phyloP scores from a whole-genome alignment of 2,797 vertebrate genomes.

The Steatocranus sp. region DNA sequence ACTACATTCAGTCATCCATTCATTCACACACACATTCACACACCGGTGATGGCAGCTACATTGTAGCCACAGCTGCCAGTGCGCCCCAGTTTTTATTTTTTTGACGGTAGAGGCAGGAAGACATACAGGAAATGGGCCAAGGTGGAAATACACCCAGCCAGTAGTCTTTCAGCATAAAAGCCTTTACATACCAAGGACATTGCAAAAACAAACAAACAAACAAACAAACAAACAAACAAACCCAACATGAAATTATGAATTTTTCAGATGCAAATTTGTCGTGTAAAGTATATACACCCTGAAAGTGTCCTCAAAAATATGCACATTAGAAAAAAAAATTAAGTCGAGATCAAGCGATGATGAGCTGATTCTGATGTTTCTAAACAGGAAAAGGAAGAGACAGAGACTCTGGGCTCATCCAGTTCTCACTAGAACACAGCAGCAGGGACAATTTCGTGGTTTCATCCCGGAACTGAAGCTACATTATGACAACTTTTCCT shows the following conservation, averaged over 20 bases:
- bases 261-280: background rate
- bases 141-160: fast-evolving
- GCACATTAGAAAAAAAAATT: fast-evolving
- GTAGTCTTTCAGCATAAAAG: background rate
- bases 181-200: background rate
- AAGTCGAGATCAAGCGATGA: fast-evolving
- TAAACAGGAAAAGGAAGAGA: background rate
- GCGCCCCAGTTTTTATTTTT: background rate
- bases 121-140: background rate
- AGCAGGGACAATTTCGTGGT: background rate
- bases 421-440: fast-evolving
- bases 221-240: background rate
- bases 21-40: background rate
- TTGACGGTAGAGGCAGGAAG: fast-evolving
- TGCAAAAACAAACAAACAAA: background rate
- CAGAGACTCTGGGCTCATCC: background rate
- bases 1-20: fast-evolving
- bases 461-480: background rate
- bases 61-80: background rate
- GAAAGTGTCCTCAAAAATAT: background rate
- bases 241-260: fast-evolving
- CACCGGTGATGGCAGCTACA: fast-evolving
- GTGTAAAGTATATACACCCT: background rate
- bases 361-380: background rate
- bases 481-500: fast-evolving